Base-by-base conservation (phyloP, 2,888 invertebrate species). In the Osmoderma eremita region DNA sequence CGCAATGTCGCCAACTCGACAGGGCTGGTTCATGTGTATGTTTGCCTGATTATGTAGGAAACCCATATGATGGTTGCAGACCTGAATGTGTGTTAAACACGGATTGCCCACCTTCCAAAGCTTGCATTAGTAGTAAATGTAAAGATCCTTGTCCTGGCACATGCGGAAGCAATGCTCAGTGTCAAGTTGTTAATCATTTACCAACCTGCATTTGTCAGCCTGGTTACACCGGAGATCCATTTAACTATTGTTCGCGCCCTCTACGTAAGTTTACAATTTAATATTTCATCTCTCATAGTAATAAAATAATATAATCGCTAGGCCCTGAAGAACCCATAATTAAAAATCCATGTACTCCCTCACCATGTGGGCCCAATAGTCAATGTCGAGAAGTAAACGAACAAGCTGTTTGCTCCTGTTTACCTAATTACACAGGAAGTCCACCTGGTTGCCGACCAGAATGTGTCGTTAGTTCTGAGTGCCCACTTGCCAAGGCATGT, bases 371-470 rank as follows among this genome's bases (percentile, higher is more conserved):
- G 92, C 78, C 91, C 30, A 92, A 93, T 76, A 90, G 92, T 65
- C 83, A 89, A 74, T 93, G 93, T 78, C 86, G 88, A 22, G 88
- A 89, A 76, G 83, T 86, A 22, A 91, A 92, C 76, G 86, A 86
- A 12, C 89, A 90, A 75, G 91, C 92, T 4, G 88, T 88, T 6
- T 94, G 94, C 78, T 89, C 91, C 18, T 94, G 94, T 77, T 82
- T 89, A 76, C 86, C 89, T 5, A 86, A 87, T 70, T 92, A 89
- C 75, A 83, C 89, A 24, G 93, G 93, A 15, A 87, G 88, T 75
- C 93, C 93, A 15, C 90, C 90, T 67, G 88, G 88, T 12, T 93
- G 92, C 78, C 85, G 92, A 73, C 93, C 92, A 8, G 92, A 92
- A 81, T 94, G 93, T 78, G 88, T 90, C 24, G 85, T 90, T 30